Evolutionary conservation across 2,888 invertebrate genomes (phyloP).

Genomic region (Nesidiocoris tenuis): DNA sequence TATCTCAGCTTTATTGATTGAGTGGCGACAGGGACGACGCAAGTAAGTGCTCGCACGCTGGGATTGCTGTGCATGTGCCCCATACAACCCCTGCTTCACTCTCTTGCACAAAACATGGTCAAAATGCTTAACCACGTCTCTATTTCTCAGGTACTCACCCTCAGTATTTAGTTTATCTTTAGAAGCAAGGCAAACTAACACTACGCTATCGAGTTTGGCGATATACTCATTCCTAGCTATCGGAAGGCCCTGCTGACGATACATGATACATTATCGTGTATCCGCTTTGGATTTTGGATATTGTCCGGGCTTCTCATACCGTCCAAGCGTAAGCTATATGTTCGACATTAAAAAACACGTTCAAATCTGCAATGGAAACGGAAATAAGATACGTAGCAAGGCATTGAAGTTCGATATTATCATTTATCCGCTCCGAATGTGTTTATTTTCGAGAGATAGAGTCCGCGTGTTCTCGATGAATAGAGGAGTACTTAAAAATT

Average conservation of each 20-base stretch:
- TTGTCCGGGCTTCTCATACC: background rate
- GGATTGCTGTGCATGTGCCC: conserved; percentile 45
- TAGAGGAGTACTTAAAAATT: background rate
- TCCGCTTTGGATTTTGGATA: background rate
- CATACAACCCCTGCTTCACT: conserved; percentile 48
- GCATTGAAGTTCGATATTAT: background rate
- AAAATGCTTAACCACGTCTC: conserved; percentile 47
- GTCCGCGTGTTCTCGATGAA: no score
- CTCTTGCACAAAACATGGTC: conserved; percentile 50
- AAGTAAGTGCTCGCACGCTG: conserved; percentile 46
- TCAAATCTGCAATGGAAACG: background rate
- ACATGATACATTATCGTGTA: no score
- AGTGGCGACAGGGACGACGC: conserved; percentile 43
- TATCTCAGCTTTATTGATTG: conserved; percentile 43
- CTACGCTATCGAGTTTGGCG: conserved; percentile 43
- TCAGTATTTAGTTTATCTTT: conserved; percentile 46
- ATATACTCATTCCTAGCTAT: conserved; percentile 21
- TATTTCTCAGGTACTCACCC: conserved; percentile 48
- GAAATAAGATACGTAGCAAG: background rate
- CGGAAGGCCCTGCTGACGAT: background rate
- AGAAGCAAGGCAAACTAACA: conserved; percentile 49
- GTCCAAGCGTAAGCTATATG: background rate
- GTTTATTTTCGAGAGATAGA: no score
- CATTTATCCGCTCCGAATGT: no score
- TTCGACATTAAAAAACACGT: background rate